phyloP scores from a whole-genome alignment of 2,797 vertebrate genomes.

The Alauda arvensis region DNA sequence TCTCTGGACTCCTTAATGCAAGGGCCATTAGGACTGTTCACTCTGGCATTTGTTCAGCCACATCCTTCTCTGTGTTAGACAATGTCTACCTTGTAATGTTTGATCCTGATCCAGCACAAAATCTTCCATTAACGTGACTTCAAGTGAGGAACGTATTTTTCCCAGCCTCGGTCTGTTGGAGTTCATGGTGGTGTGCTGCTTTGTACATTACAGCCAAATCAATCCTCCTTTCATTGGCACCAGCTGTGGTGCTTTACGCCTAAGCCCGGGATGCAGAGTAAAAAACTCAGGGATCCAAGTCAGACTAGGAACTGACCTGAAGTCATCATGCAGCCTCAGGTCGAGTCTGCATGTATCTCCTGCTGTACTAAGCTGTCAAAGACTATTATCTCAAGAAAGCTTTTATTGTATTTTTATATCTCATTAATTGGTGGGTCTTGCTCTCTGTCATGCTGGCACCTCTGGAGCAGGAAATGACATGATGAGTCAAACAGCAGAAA shows the following conservation, averaged over 20 bases:
- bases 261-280: neutral
- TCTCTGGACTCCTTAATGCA: constrained; percentile 13
- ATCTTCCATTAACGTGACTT: neutral
- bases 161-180: neutral
- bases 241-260: neutral
- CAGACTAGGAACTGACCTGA: neutral
- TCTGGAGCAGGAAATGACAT: neutral
- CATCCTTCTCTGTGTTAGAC: constrained; percentile 40
- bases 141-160: neutral
- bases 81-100: constrained; percentile 40
- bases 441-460: neutral
- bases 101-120: constrained; percentile 50
- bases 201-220: accelerated
- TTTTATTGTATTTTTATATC: neutral
- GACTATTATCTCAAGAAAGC: neutral
- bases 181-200: neutral
- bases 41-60: constrained; percentile 36
- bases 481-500: constrained; percentile 1
- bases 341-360: neutral
- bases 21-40: constrained; percentile 28
- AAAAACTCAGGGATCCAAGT: neutral
- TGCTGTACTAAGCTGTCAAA: neutral
- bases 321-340: neutral
- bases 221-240: neutral
- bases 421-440: neutral